Conservation (phyloP, 2,797 vertebrate genomes). For the Diglossa cyanea region DNA sequence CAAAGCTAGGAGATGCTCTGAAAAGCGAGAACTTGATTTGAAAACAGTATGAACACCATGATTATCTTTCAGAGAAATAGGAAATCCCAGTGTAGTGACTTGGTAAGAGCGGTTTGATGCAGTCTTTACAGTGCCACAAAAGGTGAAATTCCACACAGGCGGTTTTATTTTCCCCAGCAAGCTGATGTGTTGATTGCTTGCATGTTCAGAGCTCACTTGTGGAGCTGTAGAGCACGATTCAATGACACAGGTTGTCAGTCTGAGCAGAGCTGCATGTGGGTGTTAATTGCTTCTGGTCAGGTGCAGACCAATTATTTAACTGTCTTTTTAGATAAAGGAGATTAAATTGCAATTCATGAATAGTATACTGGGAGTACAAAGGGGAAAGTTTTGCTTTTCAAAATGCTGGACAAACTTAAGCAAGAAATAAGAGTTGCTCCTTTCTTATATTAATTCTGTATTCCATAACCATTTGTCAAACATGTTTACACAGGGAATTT, state of each 20-base stretch:
- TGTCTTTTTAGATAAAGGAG: not conserved
- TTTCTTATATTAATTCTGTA: not conserved
- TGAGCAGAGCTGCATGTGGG: not conserved
- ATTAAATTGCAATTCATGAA: not conserved
- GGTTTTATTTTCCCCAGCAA: not conserved
- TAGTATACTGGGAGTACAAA: not conserved
- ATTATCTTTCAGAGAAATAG: not conserved
- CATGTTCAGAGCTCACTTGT: not conserved
- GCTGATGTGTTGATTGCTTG: not conserved
- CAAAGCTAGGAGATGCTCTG: not conserved
- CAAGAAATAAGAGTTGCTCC: not conserved
- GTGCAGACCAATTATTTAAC: not conserved
- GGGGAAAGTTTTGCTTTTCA: not conserved
- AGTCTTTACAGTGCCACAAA: not conserved
- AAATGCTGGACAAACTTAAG: not conserved
- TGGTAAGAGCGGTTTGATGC: not conserved
- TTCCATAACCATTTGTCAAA: not conserved
- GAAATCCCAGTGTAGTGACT: not conserved
- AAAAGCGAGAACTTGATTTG: not conserved
- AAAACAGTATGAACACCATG: not conserved
- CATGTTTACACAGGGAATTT: not conserved
- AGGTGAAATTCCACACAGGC: not conserved
- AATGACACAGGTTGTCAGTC: not conserved
- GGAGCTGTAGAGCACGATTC: not conserved
- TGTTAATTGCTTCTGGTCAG: constrained; percentile 6